Evolutionary conservation across 1,140 invertebrate species (phyloP).

Genomic region (Heliconius hermathena): DNA sequence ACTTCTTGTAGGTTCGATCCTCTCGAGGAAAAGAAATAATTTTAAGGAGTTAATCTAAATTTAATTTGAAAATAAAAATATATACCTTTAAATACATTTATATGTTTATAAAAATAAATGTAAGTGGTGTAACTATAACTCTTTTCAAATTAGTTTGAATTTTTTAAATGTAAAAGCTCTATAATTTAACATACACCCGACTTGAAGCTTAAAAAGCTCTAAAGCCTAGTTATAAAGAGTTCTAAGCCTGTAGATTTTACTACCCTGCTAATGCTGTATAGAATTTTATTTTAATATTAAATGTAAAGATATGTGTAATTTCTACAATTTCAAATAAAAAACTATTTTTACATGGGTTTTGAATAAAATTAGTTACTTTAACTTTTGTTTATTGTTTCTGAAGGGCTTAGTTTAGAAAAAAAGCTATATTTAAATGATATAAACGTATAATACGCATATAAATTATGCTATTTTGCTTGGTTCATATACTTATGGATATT

Average conservation of each 20-base stretch:
- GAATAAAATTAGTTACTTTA: too few species aligned
- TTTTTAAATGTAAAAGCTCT: constrained; percentile 6
- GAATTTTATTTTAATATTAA: constrained; percentile 11
- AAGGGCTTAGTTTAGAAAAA: too few species aligned
- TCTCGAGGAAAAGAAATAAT: too few species aligned
- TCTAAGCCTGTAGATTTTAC: constrained; percentile 27
- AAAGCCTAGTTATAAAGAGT: constrained; percentile 30
- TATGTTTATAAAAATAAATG: neutral
- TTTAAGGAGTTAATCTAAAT: too few species aligned
- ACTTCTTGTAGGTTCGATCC: too few species aligned
- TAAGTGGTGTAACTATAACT: neutral
- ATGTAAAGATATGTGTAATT: neutral
- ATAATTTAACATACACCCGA: constrained; percentile 18
- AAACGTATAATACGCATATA: too few species aligned
- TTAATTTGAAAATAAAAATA: neutral
- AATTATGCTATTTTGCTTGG: too few species aligned
- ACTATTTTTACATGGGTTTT: too few species aligned
- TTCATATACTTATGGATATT: neutral
- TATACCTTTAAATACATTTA: neutral
- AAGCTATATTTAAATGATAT: too few species aligned
- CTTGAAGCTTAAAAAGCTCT: constrained; percentile 24
- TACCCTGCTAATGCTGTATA: constrained; percentile 3
- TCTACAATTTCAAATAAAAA: neutral
- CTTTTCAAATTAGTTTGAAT: neutral
- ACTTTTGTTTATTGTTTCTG: too few species aligned